A percentile compares a stretch with the other conserved stretches of the same genome.
Conservation (phyloP, 2,113 vertebrate species). For the Macroglossus sobrinus region DNA sequence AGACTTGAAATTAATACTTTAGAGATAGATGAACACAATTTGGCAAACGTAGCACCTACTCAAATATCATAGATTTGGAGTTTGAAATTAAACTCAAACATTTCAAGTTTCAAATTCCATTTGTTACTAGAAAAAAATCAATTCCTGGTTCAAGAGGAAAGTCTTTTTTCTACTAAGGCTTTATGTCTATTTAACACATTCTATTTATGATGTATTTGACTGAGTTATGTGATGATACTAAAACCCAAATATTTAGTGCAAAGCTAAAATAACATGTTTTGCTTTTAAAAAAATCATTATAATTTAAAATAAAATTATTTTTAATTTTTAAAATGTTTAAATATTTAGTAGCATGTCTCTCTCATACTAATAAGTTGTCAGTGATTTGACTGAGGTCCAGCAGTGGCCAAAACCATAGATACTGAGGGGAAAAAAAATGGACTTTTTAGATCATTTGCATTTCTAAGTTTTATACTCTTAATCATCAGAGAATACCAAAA, state of each 20-base stretch:
- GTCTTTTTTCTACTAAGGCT: not conserved
- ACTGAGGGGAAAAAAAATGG: not conserved
- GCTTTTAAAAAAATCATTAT: not conserved
- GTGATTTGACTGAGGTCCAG: not conserved
- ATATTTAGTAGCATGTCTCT: not conserved
- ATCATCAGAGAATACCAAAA: not conserved
- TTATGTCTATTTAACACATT: not conserved
- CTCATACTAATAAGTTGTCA: too few relatives aligned
- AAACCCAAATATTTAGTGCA: not conserved
- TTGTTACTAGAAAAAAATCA: constrained; percentile 6
- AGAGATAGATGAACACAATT: not conserved
- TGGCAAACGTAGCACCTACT: not conserved
- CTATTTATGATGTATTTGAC: not conserved
- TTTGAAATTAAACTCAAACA: constrained; percentile 19
- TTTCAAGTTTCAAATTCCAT: not conserved
- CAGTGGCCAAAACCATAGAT: not conserved
- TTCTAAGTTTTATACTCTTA: not conserved
- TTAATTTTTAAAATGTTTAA: not conserved
- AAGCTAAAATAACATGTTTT: not conserved
- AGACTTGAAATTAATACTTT: not conserved
- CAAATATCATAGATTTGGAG: not conserved
- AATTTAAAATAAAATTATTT: not conserved
- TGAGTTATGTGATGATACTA: not conserved
- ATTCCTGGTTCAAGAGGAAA: not conserved
- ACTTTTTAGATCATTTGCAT: not conserved